Percentiles rank a stretch among this genome's conserved stretches.
Conservation (phyloP, 2,797 vertebrate genomes). For the Sparus aurata region DNA sequence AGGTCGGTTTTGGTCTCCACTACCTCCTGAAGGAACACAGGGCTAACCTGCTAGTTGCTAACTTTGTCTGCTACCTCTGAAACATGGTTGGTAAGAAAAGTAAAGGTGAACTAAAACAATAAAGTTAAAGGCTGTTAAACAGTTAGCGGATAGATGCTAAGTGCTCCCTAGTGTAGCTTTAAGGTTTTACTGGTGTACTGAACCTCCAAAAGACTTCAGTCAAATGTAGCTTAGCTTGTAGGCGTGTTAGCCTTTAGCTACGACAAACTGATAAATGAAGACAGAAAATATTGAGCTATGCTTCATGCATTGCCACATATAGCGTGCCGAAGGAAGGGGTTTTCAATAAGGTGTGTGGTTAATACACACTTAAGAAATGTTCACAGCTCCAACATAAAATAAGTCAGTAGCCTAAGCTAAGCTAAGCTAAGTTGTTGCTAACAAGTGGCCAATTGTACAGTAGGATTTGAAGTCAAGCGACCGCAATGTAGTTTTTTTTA, state of each 20-base stretch:
- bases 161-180: not conserved
- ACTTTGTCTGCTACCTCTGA: not conserved
- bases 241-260: not conserved
- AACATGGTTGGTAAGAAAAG: not conserved
- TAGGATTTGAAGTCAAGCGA: too few relatives aligned
- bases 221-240: conserved; percentile 12
- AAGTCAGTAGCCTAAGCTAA: too few relatives aligned
- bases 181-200: not conserved
- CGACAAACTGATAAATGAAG: not conserved
- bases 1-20: not conserved
- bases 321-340: too few relatives aligned
- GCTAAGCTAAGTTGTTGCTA: too few relatives aligned
- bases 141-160: conserved; percentile 1
- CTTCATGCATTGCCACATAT: not conserved
- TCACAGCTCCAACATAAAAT: too few relatives aligned
- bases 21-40: too few relatives aligned
- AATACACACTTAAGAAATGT: too few relatives aligned
- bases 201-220: not conserved
- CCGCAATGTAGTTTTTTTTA: too few relatives aligned
- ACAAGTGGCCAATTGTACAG: too few relatives aligned
- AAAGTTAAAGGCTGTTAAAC: not conserved
- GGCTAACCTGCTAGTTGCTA: conserved; percentile 3
- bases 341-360: too few relatives aligned
- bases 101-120: not conserved
- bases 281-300: not conserved